A percentile compares a stretch with the other conserved stretches of the same genome.
Conservation (phyloP, 2,113 vertebrate genomes). For the Corythornis madagascariensis region DNA sequence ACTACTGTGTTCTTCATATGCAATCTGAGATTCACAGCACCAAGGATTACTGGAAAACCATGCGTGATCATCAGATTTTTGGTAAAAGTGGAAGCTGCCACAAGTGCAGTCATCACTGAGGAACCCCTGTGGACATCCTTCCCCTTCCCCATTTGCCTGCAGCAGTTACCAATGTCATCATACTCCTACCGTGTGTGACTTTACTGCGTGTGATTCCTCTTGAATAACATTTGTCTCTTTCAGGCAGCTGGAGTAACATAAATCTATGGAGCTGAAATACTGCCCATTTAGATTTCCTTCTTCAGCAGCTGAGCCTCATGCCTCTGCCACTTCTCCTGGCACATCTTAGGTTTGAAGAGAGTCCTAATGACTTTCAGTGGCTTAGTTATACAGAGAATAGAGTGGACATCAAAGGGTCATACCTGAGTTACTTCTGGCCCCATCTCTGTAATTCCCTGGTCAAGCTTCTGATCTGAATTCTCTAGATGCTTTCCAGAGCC, state of each 20-base stretch:
- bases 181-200: not conserved
- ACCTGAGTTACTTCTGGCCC: not conserved
- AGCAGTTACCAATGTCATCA: not conserved
- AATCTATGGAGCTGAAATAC: not conserved
- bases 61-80: not conserved
- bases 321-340: constrained; percentile 23
- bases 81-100: not conserved
- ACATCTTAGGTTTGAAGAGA: not conserved
- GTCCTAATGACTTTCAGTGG: not conserved
- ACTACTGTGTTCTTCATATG: not conserved
- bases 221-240: not conserved
- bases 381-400: not conserved
- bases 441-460: not conserved
- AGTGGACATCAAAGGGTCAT: not conserved
- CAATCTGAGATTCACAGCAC: not conserved
- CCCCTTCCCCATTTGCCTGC: not conserved
- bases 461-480: not conserved
- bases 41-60: not conserved
- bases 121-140: not conserved
- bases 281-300: constrained; percentile 26
- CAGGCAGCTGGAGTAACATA: not conserved
- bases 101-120: not conserved
- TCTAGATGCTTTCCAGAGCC: not conserved
- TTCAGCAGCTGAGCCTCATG: constrained; percentile 15
- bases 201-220: not conserved